Base-by-base conservation (phyloP, 2,113 vertebrate species). In the Planiliza haematocheilus region DNA sequence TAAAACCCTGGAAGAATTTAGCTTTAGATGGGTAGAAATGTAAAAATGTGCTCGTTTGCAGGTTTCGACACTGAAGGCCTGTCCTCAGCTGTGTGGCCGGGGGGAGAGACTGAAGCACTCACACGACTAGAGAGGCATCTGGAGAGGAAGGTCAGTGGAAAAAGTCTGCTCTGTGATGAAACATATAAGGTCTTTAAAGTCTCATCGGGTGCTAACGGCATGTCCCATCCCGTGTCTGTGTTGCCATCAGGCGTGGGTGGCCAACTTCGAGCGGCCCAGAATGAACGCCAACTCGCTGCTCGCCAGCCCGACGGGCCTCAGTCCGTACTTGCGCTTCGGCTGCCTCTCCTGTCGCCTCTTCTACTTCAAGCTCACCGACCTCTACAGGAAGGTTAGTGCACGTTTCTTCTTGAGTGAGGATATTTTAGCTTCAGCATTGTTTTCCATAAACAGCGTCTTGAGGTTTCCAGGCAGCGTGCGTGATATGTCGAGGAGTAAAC, bases 251-350 rank as follows among this genome's bases (percentile, higher is more conserved):
- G 97, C 97, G 34, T 99, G 97, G 97, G 97, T 99, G 52, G 97
- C 97, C 77, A 99, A 99, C 89, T 99, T 99, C 64, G 97, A 99
- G 92, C 96, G 97, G 77, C 97, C 97, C 58, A 93, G 97, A 80
- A 99, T 99, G 97, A 99, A 99, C 74, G 94, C 97, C 38, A 99
- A 97, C 88, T 99, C 97, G 16, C 94, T 99, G 62, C 93, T 99
- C 45, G 97, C 97, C 49, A 99, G 97, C 85, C 97, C 97, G 2
- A 98, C 97, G 0, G 97, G 97, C 68, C 96, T 99, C 71, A 99
- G 97, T 79, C 97, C 97, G 18, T 99, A 99, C 89, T 94, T 99
- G 59, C 96, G 97, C 43, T 99, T 99, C 48, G 97, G 97, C 87
- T 99, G 97, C 86, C 94, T 99, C 76, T 99, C 97, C 38, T 99